Evolutionary conservation across 92 coral and sea anemone species (phyloP), one percentile per base, ranked within the genome.

Genomic region (Chrysogorgia sp.): DNA sequence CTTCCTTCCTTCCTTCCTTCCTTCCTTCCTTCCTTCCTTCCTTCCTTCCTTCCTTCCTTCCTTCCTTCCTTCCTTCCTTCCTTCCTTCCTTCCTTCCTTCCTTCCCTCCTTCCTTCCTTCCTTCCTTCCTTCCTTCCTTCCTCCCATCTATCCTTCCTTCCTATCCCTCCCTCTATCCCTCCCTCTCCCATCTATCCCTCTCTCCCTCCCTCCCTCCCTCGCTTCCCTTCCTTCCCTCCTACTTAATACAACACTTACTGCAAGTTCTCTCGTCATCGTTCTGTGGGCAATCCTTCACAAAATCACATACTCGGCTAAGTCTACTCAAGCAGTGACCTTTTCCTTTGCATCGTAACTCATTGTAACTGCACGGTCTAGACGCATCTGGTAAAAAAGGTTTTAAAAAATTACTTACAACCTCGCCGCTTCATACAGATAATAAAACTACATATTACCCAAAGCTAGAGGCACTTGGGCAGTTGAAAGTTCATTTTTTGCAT

Each of bases 301-400:
- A 93, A 83, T 93, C 89, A 45, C 98, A 93, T 74, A 82, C 90
- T 66, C 78, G 88, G 60, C 82, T 58, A 24, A 80, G 58, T 26
- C 79, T 53, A 58, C 43, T 72, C 15, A 72, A 21, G 29, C 79
- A 72, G 25, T 72, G 65, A 56, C 65, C 37, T 24, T 72, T 23
- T 1, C 79, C 79, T 53, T 53, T 30, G 33, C 79, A 72, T 23
- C 58, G 58, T 45, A 72, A 21, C 35, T 72, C 79, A 23, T 40
- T 32, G 10, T 72, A 14, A 35, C 25, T 72, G 25, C 79, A 72
- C 6, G 47, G 47, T 56, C 79, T n/a, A 17, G 64, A 30, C 5
- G 79, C 79, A 34, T 72, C 79, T 72, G 17, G n/a, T 14, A 34
- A 21, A 32, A 64, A 22, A 32, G 21, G 15, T 58, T 9, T 43